These are phyloP conservation scores for Dorcus hopei DNA, from an alignment of 2,888 invertebrate genomes.

Conservation along the genomic window DNA sequence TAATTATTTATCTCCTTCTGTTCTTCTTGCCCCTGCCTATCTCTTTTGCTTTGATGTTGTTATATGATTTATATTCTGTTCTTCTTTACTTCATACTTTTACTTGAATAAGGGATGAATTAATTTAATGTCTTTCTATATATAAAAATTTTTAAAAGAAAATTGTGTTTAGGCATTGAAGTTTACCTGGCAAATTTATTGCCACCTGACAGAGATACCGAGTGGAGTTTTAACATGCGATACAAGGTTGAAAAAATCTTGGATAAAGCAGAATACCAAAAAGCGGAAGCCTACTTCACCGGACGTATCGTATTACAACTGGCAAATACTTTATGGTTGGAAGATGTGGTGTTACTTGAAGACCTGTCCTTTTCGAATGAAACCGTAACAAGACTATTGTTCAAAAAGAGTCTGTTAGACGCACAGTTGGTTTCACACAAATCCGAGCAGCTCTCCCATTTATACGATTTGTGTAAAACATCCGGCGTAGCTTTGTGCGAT, in stretches of 20 bases:
- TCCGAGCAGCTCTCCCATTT: slow-evolving; percentile 53
- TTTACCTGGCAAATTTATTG: slow-evolving; percentile 36
- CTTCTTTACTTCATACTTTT: not conserved
- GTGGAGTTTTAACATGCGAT: slow-evolving; percentile 24
- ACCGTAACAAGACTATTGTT: slow-evolving; percentile 56
- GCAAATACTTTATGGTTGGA: slow-evolving; percentile 64
- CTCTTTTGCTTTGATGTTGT: not conserved
- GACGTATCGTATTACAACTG: slow-evolving; percentile 56
- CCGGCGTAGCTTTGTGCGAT: slow-evolving; percentile 38
- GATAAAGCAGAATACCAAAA: slow-evolving; percentile 15
- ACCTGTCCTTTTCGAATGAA: slow-evolving; percentile 52
- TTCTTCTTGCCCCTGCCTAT: no score
- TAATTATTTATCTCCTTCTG: not conserved
- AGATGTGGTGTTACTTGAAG: slow-evolving; percentile 58
- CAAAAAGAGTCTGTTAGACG: slow-evolving; percentile 52
- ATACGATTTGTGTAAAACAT: slow-evolving; percentile 49
- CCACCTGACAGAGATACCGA: slow-evolving; percentile 39
- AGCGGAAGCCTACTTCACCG: slow-evolving; percentile 41
- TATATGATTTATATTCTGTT: not conserved
- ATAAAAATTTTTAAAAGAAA: no score
- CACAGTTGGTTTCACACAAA: slow-evolving; percentile 49
- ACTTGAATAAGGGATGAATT: not conserved
- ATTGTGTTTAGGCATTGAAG: slow-evolving; percentile 30
- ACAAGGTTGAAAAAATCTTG: slow-evolving; percentile 14
- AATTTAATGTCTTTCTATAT: not conserved